Evolutionary conservation across 2,797 vertebrate genomes (phyloP).

Genomic region (Myoxocephalus aenaeus): DNA sequence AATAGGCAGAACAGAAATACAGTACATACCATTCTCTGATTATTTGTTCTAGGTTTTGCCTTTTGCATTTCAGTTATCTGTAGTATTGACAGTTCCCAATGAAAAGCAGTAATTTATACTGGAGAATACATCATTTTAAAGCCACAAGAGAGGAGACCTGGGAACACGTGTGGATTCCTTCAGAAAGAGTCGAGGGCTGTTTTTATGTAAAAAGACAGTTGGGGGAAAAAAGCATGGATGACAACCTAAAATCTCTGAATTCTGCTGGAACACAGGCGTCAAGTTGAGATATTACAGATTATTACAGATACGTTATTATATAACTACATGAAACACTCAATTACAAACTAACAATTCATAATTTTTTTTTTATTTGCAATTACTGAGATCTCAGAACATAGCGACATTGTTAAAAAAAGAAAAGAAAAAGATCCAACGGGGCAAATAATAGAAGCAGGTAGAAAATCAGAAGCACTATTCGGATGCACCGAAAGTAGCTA

Average conservation of each 20-base stretch:
- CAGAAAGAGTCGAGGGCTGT: not conserved
- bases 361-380: not conserved
- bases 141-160: slow-evolving; percentile 9
- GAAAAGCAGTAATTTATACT: slow-evolving; percentile 4
- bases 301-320: not conserved
- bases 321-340: not conserved
- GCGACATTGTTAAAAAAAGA: not conserved
- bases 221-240: not conserved
- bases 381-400: not conserved
- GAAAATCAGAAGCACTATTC: not conserved
- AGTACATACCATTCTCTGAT: slow-evolving; percentile 26
- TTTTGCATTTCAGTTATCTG: slow-evolving; percentile 2
- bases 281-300: slow-evolving; percentile 1
- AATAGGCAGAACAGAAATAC: slow-evolving; percentile 25
- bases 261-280: slow-evolving; percentile 8
- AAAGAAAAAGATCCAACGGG: not conserved
- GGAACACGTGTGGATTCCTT: not conserved
- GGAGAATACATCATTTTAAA: slow-evolving; percentile 17
- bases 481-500: not conserved
- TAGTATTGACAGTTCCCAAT: not conserved
- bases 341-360: not conserved
- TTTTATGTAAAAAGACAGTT: slow-evolving; percentile 4
- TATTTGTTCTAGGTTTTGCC: not conserved
- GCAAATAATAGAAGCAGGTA: slow-evolving; percentile 5
- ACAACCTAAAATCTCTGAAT: slow-evolving; percentile 21